phyloP scores from a whole-genome alignment of 2,888 invertebrate genomes.

The Clistopyga incitator region DNA sequence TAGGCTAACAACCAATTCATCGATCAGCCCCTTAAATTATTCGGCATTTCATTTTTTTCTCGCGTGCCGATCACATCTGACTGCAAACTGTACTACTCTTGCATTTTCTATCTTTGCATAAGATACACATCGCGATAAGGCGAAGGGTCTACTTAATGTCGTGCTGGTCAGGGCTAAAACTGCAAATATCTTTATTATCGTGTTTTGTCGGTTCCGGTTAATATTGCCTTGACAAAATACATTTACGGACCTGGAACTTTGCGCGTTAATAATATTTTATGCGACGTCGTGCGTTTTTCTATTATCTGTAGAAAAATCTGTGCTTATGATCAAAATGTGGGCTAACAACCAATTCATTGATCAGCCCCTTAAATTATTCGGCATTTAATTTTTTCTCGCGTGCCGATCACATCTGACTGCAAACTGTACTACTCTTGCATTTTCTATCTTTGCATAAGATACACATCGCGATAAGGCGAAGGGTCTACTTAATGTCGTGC shows the following conservation, averaged over 20 bases:
- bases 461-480: too few relatives aligned
- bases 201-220: too few relatives aligned
- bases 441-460: not conserved
- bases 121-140: not conserved
- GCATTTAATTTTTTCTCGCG: not conserved
- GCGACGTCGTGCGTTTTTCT: too few relatives aligned
- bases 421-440: not conserved
- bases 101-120: not conserved
- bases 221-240: not conserved
- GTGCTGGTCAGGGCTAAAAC: too few relatives aligned
- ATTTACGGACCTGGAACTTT: not conserved
- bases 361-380: not conserved
- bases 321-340: too few relatives aligned
- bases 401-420: not conserved
- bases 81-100: not conserved
- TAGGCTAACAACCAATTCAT: too few relatives aligned
- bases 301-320: too few relatives aligned
- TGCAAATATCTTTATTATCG: too few relatives aligned
- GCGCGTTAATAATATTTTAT: too few relatives aligned
- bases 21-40: not conserved
- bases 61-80: not conserved
- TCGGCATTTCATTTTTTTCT: not conserved
- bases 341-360: too few relatives aligned
- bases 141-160: too few relatives aligned
- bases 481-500: too few relatives aligned